Percentiles rank a stretch among this genome's conserved stretches.
These are phyloP conservation scores for Panthera uncia DNA, from an alignment of 2,113 vertebrate genomes.

Conservation along the genomic window DNA sequence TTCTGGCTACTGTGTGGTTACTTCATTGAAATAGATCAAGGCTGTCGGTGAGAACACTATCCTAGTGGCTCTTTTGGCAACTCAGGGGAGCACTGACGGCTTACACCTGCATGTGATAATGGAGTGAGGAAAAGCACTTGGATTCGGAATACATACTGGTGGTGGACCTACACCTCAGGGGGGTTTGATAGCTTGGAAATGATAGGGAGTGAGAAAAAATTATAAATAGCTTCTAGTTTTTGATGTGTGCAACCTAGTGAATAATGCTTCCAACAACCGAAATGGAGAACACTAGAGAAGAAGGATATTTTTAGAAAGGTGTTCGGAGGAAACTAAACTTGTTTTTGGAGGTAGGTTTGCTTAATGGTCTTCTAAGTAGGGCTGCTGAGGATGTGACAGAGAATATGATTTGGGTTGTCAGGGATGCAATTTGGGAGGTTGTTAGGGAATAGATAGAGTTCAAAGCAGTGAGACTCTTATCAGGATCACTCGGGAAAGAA, in stretches of 20 bases:
- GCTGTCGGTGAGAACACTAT: not conserved
- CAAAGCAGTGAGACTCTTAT: not conserved
- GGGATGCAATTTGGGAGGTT: not conserved
- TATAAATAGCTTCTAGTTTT: not conserved
- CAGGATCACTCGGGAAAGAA: not conserved
- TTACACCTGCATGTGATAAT: not conserved
- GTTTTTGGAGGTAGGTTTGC: not conserved
- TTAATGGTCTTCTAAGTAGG: not conserved
- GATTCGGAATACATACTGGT: not conserved
- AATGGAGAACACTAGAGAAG: not conserved
- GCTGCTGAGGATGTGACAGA: not conserved
- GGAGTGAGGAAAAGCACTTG: not conserved
- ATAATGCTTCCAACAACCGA: not conserved
- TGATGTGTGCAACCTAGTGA: not conserved
- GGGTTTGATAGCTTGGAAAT: not conserved
- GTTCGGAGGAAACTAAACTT: not conserved
- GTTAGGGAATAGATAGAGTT: not conserved
- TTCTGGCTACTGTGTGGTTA: not conserved
- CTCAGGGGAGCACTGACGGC: too few relatives aligned
- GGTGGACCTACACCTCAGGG: not conserved
- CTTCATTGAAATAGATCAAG: not conserved
- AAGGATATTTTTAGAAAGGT: not conserved
- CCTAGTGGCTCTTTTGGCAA: rapidly evolving
- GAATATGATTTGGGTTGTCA: not conserved
- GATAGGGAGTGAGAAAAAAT: rapidly evolving